Evolutionary conservation across 1,140 invertebrate species (phyloP).

Genomic region (Polypedilum pembai): DNA sequence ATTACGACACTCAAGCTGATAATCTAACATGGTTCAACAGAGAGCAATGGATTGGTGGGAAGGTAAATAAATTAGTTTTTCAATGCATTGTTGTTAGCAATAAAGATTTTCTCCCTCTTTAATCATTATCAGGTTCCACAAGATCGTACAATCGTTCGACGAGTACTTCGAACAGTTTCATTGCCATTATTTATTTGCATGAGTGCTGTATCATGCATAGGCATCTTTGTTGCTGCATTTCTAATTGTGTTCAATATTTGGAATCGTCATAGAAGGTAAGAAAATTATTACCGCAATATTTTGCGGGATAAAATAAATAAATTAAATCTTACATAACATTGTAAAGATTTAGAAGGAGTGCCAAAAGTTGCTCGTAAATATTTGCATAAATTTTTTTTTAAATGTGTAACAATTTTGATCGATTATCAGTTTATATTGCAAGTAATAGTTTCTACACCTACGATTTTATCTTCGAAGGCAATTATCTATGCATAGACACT

Average conservation of each 20-base stretch:
- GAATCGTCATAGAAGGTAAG: conserved; percentile 80
- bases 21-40: conserved; percentile 88
- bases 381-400: too few relatives aligned
- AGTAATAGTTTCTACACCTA: too few relatives aligned
- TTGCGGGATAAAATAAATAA: conserved; percentile 33
- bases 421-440: too few relatives aligned
- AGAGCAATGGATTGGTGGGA: conserved; percentile 80
- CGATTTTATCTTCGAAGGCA: too few relatives aligned
- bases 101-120: conserved; percentile 22
- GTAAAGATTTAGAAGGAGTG: too few relatives aligned
- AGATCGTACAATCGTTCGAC: conserved; percentile 83
- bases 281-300: conserved; percentile 26
- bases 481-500: too few relatives aligned
- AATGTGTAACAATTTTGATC: too few relatives aligned
- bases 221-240: conserved; percentile 71
- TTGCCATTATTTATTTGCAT: conserved; percentile 83
- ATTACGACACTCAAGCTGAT: conserved; percentile 90
- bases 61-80: conserved; percentile 35
- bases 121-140: conserved; percentile 61
- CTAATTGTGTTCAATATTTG: conserved; percentile 86
- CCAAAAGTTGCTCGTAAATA: too few relatives aligned
- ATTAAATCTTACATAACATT: neutral
- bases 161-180: conserved; percentile 75
- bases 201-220: conserved; percentile 76
- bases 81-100: neutral